Evolutionary conservation across 1,140 invertebrate genomes (phyloP).

Genomic region (Mactra quadrangularis): DNA sequence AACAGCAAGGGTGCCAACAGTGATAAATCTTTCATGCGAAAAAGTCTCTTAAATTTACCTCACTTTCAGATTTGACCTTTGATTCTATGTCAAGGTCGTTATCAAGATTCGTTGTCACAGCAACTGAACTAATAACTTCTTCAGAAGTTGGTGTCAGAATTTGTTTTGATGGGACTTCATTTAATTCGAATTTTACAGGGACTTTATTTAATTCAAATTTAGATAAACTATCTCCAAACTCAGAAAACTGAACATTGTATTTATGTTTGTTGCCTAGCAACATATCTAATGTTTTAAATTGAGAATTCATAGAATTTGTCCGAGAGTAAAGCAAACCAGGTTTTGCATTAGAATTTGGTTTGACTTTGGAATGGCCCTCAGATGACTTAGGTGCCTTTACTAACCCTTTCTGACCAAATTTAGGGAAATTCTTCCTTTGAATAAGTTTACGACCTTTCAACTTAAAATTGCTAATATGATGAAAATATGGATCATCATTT

Average conservation of each 20-base stretch:
- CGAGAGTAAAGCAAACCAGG: too few species aligned
- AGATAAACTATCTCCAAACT: not conserved
- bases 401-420: not conserved
- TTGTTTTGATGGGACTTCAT: not conserved
- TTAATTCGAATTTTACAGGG: too few species aligned
- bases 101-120: not conserved
- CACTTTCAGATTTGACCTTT: not conserved
- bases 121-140: constrained; percentile 6
- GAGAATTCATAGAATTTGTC: too few species aligned
- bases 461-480: constrained; percentile 31
- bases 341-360: constrained; percentile 4
- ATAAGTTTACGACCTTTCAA: constrained; percentile 19
- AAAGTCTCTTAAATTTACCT: not conserved
- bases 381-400: constrained; percentile 43
- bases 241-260: constrained; percentile 1
- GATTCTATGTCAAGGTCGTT: constrained; percentile 13
- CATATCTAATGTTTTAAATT: not conserved
- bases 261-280: constrained; percentile 8
- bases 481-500: constrained; percentile 13
- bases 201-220: too few species aligned
- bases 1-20: too few species aligned
- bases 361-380: constrained; percentile 10
- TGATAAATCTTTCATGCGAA: not conserved
- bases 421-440: not conserved
- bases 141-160: not conserved